A percentile compares a stretch with the other conserved stretches of the same genome.
These are phyloP conservation scores for Holcopasites calliopsidis DNA, from an alignment of 1,140 invertebrate genomes.

Conservation along the genomic window DNA sequence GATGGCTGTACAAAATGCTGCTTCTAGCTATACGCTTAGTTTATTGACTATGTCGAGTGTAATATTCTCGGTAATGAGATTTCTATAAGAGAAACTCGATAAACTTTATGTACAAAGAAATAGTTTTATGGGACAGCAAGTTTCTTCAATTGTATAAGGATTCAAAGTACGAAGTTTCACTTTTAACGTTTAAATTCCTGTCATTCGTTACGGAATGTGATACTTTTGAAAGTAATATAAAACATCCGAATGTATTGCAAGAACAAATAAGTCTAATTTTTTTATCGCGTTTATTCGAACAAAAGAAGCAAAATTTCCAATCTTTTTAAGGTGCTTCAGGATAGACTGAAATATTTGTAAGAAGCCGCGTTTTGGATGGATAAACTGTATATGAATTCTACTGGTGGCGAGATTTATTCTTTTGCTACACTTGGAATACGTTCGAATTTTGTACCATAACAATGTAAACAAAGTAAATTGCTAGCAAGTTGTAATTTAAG, in stretches of 20 bases:
- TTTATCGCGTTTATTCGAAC: not conserved
- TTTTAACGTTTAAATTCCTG: not conserved
- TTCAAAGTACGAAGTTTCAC: not conserved
- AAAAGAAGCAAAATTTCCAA: not conserved
- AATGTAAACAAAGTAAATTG: conserved; percentile 8
- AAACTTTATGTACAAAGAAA: conserved; percentile 18
- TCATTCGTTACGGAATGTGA: not conserved
- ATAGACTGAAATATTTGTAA: conserved; percentile 22
- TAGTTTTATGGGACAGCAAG: not conserved
- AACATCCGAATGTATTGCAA: conserved; percentile 7
- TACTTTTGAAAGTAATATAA: conserved; percentile 21
- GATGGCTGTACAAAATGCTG: conserved; percentile 14
- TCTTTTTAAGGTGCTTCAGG: conserved; percentile 1
- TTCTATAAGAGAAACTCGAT: not conserved
- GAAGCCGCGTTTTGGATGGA: too few species aligned
- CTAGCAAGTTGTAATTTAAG: conserved; percentile 20
- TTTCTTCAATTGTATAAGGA: not conserved
- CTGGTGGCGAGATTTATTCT: too few species aligned
- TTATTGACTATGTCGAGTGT: not conserved
- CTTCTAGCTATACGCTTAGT: conserved; percentile 24
- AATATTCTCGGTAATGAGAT: conserved; percentile 3
- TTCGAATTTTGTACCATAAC: conserved; percentile 39
- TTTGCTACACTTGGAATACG: conserved; percentile 42
- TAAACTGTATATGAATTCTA: too few species aligned
- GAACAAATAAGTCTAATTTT: not conserved